Base-by-base conservation (phyloP, 2,888 invertebrate genomes). In the Agrenia bidenticulata region DNA sequence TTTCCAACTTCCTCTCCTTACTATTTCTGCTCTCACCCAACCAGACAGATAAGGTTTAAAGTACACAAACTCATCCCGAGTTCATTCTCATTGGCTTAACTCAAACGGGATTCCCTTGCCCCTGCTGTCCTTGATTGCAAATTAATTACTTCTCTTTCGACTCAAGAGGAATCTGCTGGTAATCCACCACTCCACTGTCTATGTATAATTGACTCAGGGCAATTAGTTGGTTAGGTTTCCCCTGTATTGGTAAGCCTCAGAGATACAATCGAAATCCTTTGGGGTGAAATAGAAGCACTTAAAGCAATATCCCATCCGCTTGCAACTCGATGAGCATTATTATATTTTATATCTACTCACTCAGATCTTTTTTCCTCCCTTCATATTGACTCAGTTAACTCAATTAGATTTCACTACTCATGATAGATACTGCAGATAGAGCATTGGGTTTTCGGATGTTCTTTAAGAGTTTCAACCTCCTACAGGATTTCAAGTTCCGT, bases 1-100 rank as follows among this genome's bases (percentile, higher is more conserved):
- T 55, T 51, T 23, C 51, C 51, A 26, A 15, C 4, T 51, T 51
- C 51, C 51, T 51, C 51, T 19, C 19, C 11, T 51, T 5, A 51
- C 19, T 21, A 13, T 21, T 51, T 51, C 23, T 15, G 5, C 5
- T 17, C 45, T 17, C 19, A 45, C n/a, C 9, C 9, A 5, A 45
- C 9, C 9, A 15, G 45, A 19, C 4, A 45, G 45, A 45, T 45
- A 19, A 45, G 15, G 45, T 15, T 45, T 4, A 45, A 45, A 45
- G 45, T 45, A 45, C 45, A 45, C 19, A 19, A 19, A 45, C 45
- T 45, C 45, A 45, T 45, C 45, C 32, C 32, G 11, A 32, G 32
- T 32, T 32, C 32, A 15, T 5, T 45, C 15, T 19, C 45, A 45
- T 15, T 45, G 15, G 45, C 45, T 45, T 19, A 32, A 32, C 4